phyloP scores from a whole-genome alignment of 2,797 vertebrate species.

The Phrynocephalus forsythii region DNA sequence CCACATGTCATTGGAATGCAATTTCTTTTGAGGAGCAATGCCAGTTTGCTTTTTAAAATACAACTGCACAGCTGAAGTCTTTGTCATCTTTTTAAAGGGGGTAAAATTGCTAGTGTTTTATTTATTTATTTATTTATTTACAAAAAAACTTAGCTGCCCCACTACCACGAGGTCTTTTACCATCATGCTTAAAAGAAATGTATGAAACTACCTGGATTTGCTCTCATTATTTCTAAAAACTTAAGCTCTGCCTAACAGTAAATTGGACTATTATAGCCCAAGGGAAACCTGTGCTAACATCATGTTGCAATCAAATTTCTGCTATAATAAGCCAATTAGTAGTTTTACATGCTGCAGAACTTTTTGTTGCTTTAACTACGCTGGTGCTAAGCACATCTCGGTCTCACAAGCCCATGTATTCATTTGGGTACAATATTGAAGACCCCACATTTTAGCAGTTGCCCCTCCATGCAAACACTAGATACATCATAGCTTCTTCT shows the following conservation, averaged over 20 bases:
- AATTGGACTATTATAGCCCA: not conserved
- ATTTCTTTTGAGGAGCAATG: constrained; percentile 36
- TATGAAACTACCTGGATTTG: not conserved
- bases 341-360: no score
- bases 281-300: no score
- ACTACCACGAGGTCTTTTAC: not conserved
- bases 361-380: no score
- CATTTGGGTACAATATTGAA: not conserved
- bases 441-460: not conserved
- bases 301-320: no score
- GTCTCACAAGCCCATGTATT: not conserved
- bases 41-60: constrained; percentile 25
- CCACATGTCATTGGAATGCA: constrained; percentile 22
- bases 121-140: no score
- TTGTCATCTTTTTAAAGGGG: not conserved
- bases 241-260: not conserved
- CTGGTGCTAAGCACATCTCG: no score
- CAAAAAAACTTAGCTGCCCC: no score
- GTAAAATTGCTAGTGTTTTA: not conserved
- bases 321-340: no score
- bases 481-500: not conserved
- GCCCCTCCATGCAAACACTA: not conserved
- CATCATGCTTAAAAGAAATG: not conserved
- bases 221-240: not conserved
- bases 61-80: not conserved